These are phyloP conservation scores for Aphis gossypii DNA, from an alignment of 1,140 invertebrate genomes.

Conservation along the genomic window DNA sequence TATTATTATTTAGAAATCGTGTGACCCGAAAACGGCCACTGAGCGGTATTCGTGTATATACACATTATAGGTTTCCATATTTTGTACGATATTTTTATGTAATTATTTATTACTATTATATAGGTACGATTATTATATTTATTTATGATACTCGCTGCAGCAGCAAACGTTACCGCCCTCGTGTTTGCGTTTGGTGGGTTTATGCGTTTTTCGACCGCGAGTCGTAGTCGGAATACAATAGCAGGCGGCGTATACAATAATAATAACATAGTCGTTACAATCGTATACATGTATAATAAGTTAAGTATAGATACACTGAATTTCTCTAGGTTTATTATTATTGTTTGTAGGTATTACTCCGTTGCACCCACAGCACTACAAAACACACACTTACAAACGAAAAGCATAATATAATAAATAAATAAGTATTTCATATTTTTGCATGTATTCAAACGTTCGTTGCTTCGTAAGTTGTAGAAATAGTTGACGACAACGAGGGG, in stretches of 20 bases:
- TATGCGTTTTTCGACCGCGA: constrained; percentile 15
- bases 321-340: neutral
- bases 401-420: neutral
- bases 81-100: neutral
- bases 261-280: neutral
- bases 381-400: neutral
- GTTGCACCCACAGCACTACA: neutral
- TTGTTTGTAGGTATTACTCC: neutral
- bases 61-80: neutral
- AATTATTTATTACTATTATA: neutral
- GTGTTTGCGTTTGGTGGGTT: neutral
- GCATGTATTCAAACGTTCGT: neutral
- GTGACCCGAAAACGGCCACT: constrained; percentile 16
- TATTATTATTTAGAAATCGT: constrained; percentile 36
- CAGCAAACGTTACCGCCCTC: neutral
- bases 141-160: neutral
- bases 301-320: neutral
- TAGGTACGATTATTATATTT: neutral
- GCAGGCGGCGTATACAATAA: neutral
- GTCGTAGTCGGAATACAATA: neutral
- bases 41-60: neutral
- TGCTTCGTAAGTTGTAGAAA: neutral
- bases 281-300: neutral
- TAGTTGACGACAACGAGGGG: neutral
- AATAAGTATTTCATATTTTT: neutral